Percentiles rank a stretch among this genome's conserved stretches.
Conservation (phyloP, 2,113 vertebrate species). For the Mohoua ochrocephala region DNA sequence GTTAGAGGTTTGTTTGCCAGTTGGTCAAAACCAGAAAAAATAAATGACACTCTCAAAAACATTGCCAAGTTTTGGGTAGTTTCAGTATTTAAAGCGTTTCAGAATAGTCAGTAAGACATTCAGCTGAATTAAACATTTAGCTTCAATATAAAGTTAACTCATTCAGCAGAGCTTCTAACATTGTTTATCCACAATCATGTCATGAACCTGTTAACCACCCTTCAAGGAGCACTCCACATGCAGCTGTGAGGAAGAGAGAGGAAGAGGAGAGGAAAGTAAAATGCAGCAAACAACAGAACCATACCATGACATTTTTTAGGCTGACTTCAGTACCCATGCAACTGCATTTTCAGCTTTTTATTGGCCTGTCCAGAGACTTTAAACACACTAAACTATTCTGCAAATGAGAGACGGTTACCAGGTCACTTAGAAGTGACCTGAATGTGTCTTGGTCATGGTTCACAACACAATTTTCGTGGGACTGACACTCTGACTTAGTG, state of each 20-base stretch:
- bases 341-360: neutral
- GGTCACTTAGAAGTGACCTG: neutral
- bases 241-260: neutral
- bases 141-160: neutral
- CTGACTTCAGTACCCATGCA: neutral
- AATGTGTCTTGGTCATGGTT: neutral
- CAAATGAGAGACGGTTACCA: neutral
- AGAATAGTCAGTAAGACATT: neutral
- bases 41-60: neutral
- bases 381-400: neutral
- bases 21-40: neutral
- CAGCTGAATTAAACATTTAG: neutral
- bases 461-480: neutral
- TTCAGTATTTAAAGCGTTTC: neutral
- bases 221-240: accelerated
- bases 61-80: neutral
- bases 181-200: accelerated
- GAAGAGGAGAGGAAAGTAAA: neutral
- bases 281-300: accelerated
- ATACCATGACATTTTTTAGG: too few species aligned
- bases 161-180: neutral
- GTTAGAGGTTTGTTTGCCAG: neutral
- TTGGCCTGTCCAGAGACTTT: neutral
- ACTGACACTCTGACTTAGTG: neutral
- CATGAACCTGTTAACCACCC: neutral